phyloP scores from a whole-genome alignment of 2,113 vertebrate species.

The Thalassoma bifasciatum region DNA sequence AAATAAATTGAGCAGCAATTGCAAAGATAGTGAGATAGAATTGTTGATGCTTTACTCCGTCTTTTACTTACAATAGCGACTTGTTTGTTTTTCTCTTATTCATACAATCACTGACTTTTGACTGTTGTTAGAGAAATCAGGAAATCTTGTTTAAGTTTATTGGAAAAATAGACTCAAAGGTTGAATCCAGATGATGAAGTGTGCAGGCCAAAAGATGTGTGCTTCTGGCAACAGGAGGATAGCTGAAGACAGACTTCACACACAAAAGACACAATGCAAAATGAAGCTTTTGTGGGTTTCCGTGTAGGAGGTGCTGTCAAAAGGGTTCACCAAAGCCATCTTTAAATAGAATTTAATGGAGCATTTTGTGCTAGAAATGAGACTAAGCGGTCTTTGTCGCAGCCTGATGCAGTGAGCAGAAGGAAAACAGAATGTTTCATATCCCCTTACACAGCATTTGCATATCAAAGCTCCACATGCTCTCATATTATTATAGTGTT shows the following conservation, averaged over 20 bases:
- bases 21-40: no score
- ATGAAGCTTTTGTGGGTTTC: constrained; percentile 37
- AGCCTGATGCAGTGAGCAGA: constrained; percentile 48
- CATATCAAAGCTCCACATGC: constrained; percentile 73
- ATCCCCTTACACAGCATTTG: constrained; percentile 65
- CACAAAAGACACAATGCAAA: constrained; percentile 16
- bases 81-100: no score
- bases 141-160: not conserved
- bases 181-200: not conserved
- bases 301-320: constrained; percentile 59
- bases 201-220: not conserved
- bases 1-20: constrained; percentile 4
- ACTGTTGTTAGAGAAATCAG: not conserved
- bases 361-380: constrained; percentile 60
- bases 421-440: constrained; percentile 64
- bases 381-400: constrained; percentile 67
- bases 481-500: constrained; percentile 70
- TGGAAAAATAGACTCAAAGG: not conserved
- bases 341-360: constrained; percentile 72
- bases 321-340: constrained; percentile 54
- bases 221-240: not conserved
- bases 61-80: no score
- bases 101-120: not conserved
- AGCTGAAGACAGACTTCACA: constrained; percentile 8
- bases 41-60: not conserved